phyloP scores from a whole-genome alignment of 2,797 vertebrate species.

The Lacerta bilineata region DNA sequence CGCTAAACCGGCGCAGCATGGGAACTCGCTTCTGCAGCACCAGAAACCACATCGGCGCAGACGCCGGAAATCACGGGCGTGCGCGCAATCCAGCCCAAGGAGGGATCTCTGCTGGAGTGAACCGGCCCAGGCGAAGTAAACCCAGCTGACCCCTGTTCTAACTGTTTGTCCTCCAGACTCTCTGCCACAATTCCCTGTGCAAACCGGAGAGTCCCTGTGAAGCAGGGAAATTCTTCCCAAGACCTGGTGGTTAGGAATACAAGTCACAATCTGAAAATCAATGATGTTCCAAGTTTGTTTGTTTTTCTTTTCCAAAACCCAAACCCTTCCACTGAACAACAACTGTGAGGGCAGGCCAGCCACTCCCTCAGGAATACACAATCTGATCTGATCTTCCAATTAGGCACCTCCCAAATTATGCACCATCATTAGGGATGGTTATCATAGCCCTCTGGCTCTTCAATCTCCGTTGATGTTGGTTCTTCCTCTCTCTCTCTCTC shows the following conservation, averaged over 20 bases:
- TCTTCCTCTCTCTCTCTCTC: neutral
- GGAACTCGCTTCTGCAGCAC: too few species aligned
- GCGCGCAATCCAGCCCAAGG: too few species aligned
- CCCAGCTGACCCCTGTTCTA: too few species aligned
- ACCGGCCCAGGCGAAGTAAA: too few species aligned
- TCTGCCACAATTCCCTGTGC: neutral
- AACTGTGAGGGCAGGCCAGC: constrained; percentile 38
- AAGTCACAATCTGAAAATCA: neutral
- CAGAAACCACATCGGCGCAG: too few species aligned
- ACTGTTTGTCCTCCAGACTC: too few species aligned
- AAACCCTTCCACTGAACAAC: constrained; percentile 47
- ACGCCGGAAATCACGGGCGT: too few species aligned
- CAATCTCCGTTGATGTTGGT: constrained; percentile 18
- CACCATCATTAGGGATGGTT: constrained; percentile 44
- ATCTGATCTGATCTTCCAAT: constrained; percentile 72
- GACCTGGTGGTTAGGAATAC: neutral
- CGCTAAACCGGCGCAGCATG: too few species aligned
- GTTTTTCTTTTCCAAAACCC: too few species aligned
- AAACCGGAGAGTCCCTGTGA: neutral
- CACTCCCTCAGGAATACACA: constrained; percentile 64
- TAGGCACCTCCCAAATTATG: constrained; percentile 70
- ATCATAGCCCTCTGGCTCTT: constrained; percentile 50
- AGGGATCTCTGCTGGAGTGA: too few species aligned
- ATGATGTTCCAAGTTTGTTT: neutral
- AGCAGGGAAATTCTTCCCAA: fast-evolving